Evolutionary conservation across 1,140 invertebrate species (phyloP), one percentile per base, ranked within the genome.

Genomic region (Rhyacophila brunnea): DNA sequence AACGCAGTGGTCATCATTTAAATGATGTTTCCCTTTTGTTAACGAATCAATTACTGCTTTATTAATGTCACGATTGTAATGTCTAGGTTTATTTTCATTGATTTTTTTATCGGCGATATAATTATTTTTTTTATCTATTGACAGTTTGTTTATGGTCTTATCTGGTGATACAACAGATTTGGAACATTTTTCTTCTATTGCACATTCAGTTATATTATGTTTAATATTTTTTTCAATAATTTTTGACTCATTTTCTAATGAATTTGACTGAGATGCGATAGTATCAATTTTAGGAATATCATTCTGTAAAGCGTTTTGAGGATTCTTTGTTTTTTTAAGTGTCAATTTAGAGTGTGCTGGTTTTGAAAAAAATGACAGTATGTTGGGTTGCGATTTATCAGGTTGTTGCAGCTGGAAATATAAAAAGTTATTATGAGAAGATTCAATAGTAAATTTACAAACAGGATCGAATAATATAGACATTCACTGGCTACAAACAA

Each of bases 291-390:
- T 32, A 28, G 19, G 11, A 10, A 14, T 17, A 7, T 6, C 14
- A 46, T 15, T 6, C 6, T 46, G 17, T 7, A 9, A 32, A 5
- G 7, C 18, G 10, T 48, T 17, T 17, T 32, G n/a, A n/a, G n/a
- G 10, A 6, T 28, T 32, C 7, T 15, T 2, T n/a, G 32, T 2
- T 50, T 50, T 50, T 34, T 11, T 38, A 10, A 20, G 34, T 44
- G 6, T 2, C 28, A 52, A 44, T 59, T 52, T 62, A 6, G 46
- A 55, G 6, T 11, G 15, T 15, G 14, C 9, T 32, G 51, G n/a
- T 43, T 62, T 62, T 36, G 55, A 40, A 50, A 62, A 62, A 23
- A 57, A 62, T 1, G 60, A 53, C 15, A 50, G 23, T n/a, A 62
- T 50, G 2, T 34, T 20, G 7, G 44, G 45, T 15, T 62, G 60